Percentiles rank a stretch among this genome's conserved stretches.
phyloP scores from a whole-genome alignment of 2,888 invertebrate genomes.

The Ormyrus nitidulus region DNA sequence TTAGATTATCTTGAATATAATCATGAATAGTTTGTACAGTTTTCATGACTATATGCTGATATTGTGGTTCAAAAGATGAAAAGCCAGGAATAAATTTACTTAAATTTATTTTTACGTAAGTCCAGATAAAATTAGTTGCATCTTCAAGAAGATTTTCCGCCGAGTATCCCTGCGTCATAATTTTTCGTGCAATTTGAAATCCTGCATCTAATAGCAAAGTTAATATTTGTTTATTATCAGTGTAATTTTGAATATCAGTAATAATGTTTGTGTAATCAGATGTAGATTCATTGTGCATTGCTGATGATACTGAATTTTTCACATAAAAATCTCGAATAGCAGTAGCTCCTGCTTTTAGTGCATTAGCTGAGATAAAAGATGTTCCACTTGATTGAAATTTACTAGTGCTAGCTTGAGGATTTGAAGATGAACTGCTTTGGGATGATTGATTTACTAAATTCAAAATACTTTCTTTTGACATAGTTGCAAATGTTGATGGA shows the following conservation, averaged over 20 bases:
- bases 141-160: conserved; percentile 18
- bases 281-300: not conserved
- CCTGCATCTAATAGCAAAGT: conserved; percentile 28
- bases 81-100: not conserved
- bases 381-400: not conserved
- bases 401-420: not conserved
- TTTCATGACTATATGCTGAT: not conserved
- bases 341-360: conserved; percentile 31
- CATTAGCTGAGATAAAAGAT: conserved; percentile 18
- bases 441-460: conserved; percentile 22
- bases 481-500: conserved; percentile 42
- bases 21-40: conserved; percentile 7
- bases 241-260: conserved; percentile 33
- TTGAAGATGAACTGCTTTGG: not conserved
- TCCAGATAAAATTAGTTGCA: conserved; percentile 47
- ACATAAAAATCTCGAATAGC: conserved; percentile 26
- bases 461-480: conserved; percentile 42
- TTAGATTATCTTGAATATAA: conserved; percentile 20
- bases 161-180: conserved; percentile 2
- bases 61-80: conserved; percentile 3
- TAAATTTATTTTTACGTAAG: conserved; percentile 32
- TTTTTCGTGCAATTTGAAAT: not conserved
- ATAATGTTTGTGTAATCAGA: conserved; percentile 8
- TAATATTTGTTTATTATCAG: conserved; percentile 27
- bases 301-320: conserved; percentile 15